Evolutionary conservation across 2,888 invertebrate species (phyloP).

Genomic region (Byasa hedistus): DNA sequence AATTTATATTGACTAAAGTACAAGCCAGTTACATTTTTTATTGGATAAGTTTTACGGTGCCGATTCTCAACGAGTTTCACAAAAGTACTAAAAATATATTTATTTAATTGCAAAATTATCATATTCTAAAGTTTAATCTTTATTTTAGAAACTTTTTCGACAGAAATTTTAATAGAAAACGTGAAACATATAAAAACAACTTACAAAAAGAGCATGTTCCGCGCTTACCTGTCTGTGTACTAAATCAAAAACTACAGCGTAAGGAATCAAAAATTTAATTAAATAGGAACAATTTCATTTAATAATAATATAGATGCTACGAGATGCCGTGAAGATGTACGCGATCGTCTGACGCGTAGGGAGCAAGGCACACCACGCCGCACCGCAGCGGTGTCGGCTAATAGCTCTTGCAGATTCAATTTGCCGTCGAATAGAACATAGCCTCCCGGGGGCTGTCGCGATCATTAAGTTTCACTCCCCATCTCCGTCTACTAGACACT

Average conservation of each 20-base stretch:
- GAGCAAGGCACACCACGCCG: constrained; percentile 38
- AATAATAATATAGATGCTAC: neutral
- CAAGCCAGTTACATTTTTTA: constrained; percentile 46
- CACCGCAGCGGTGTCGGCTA: constrained; percentile 69
- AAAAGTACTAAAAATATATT: neutral
- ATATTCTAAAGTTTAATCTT: neutral
- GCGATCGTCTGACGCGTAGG: constrained; percentile 61
- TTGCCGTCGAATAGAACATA: constrained; percentile 72
- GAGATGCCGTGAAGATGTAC: constrained; percentile 53
- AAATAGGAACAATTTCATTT: neutral
- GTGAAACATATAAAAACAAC: neutral
- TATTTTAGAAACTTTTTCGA: neutral
- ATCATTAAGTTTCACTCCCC: constrained; percentile 71
- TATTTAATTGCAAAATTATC: neutral
- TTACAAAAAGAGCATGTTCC: neutral
- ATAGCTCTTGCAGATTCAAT: constrained; percentile 77
- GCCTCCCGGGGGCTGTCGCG: constrained; percentile 66
- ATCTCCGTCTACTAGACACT: constrained; percentile 50
- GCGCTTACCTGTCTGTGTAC: too few species aligned
- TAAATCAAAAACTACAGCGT: neutral
- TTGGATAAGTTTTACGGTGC: constrained; percentile 27
- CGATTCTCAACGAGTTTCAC: constrained; percentile 18
- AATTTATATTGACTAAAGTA: constrained; percentile 59
- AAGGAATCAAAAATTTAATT: too few species aligned
- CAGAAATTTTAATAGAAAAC: neutral